A percentile compares a stretch with the other conserved stretches of the same genome.
phyloP scores from a whole-genome alignment of 53 echinoderm and acorn worm genomes.

The Glandiceps talaboti region DNA sequence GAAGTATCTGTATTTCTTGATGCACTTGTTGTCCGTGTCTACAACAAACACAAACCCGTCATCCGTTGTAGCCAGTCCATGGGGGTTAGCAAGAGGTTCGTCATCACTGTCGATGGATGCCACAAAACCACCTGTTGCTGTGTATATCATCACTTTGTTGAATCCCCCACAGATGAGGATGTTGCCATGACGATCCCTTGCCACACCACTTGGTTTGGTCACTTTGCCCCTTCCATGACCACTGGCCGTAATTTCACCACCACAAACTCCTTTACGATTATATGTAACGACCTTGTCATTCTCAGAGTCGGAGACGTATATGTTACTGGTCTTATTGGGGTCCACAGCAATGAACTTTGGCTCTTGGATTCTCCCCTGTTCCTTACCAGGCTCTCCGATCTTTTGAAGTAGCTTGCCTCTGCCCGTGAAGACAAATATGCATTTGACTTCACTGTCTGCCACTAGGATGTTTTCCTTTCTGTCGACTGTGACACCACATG shows the following conservation, averaged over 20 bases:
- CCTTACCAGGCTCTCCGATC: not conserved
- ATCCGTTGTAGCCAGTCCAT: not conserved
- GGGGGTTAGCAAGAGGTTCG: not conserved
- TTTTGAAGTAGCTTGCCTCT: not conserved
- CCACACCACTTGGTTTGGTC: not conserved
- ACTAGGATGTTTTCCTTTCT: not conserved
- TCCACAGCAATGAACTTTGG: not conserved
- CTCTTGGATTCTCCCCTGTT: not conserved
- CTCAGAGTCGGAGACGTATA: not conserved
- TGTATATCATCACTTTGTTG: not conserved
- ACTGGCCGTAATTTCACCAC: not conserved
- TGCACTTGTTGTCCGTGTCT: not conserved
- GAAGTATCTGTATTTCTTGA: not conserved
- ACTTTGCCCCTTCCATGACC: not conserved
- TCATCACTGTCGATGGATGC: not conserved
- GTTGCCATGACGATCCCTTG: not conserved
- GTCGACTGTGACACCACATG: not conserved
- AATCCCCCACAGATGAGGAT: not conserved
- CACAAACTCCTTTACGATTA: not conserved
- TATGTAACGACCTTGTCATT: not conserved
- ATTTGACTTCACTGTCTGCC: not conserved
- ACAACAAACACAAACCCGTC: not conserved
- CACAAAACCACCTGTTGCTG: not conserved
- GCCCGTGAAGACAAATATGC: not conserved
- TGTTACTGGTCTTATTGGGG: not conserved